phyloP scores from a whole-genome alignment of 2,797 vertebrate species.

The Philypnodon macrostomus region DNA sequence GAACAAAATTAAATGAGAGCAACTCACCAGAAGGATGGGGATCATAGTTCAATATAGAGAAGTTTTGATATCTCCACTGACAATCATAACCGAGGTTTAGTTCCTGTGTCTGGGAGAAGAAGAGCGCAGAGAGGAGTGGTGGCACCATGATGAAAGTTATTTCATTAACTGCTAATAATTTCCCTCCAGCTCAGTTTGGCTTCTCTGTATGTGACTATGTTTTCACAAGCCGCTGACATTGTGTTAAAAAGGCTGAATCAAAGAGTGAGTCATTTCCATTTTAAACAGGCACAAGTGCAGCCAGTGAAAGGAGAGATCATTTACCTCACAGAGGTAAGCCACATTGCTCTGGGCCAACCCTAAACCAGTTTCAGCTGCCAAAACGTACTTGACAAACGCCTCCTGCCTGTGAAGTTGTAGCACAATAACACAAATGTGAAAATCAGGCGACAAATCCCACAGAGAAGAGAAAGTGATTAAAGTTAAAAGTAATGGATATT shows the following conservation, averaged over 20 bases:
- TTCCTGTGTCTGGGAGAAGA: constrained; percentile 69
- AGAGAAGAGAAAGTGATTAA: constrained; percentile 27
- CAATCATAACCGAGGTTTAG: constrained; percentile 77
- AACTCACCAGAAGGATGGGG: constrained; percentile 85
- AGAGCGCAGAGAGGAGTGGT: constrained; percentile 20
- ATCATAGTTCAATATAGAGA: constrained; percentile 84
- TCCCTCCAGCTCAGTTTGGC: constrained; percentile 24
- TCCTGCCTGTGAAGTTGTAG: constrained; percentile 73
- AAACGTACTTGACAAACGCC: constrained; percentile 83
- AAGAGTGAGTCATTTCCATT: background rate
- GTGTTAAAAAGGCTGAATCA: constrained; percentile 19
- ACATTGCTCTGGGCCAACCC: constrained; percentile 89
- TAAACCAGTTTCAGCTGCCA: constrained; percentile 89
- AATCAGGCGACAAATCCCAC: background rate
- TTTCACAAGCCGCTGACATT: constrained; percentile 18
- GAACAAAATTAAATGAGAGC: constrained; percentile 47
- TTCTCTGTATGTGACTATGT: constrained; percentile 21
- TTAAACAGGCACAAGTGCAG: background rate
- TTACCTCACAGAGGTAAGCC: constrained; percentile 88
- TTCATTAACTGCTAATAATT: constrained; percentile 35
- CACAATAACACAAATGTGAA: constrained; percentile 20
- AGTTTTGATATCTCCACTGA: constrained; percentile 90
- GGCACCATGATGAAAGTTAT: constrained; percentile 33
- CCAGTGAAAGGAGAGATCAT: constrained; percentile 6
- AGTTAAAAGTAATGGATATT: constrained; percentile 36